These are phyloP conservation scores for Synanthedon formicaeformis DNA, from an alignment of 2,888 invertebrate species.

Conservation along the genomic window DNA sequence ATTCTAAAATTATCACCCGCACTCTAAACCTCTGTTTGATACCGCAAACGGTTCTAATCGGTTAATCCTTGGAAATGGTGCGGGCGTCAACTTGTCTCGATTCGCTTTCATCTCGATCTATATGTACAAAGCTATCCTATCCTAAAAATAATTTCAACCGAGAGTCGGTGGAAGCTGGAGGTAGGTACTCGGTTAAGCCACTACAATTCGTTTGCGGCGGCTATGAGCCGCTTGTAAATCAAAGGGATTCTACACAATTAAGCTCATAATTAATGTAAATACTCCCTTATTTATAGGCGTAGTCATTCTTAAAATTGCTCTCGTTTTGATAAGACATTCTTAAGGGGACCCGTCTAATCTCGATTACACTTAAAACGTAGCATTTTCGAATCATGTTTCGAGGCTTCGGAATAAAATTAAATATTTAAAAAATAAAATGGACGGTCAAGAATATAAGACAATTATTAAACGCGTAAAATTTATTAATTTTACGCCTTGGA, in stretches of 20 bases:
- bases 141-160: conserved; percentile 65
- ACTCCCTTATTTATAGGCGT: conserved; percentile 62
- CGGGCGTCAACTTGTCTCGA: conserved; percentile 52
- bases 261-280: conserved; percentile 69
- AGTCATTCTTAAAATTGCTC: conserved; percentile 65
- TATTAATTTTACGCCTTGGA: no score
- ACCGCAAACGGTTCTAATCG: conserved; percentile 22
- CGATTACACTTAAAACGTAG: no score
- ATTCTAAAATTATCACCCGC: conserved; percentile 13
- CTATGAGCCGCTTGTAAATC: conserved; percentile 67
- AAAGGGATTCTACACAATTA: conserved; percentile 70
- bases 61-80: conserved; percentile 52
- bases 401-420: no score
- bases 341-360: conserved; percentile 29
- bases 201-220: conserved; percentile 66
- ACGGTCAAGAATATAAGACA: no score
- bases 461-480: no score
- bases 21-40: conserved; percentile 8
- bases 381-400: no score
- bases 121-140: conserved; percentile 32
- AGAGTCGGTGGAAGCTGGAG: conserved; percentile 43
- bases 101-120: conserved; percentile 60
- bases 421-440: no score
- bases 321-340: conserved; percentile 53
- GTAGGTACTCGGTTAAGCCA: conserved; percentile 62